These are phyloP conservation scores for Nasua narica DNA, from an alignment of 2,797 vertebrate genomes.

Conservation along the genomic window DNA sequence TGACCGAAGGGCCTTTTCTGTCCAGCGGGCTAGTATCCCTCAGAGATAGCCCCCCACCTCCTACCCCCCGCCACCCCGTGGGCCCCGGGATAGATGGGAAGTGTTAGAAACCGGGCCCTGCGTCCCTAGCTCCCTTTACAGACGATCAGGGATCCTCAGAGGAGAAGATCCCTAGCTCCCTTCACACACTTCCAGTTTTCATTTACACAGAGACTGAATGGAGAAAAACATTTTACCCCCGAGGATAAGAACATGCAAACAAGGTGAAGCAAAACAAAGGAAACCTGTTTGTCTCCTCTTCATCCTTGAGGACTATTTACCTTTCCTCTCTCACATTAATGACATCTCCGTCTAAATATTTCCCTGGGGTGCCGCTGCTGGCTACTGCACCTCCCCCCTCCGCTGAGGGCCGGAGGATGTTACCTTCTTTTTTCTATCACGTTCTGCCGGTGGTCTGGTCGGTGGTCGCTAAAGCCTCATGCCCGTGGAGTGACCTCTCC, in stretches of 20 bases:
- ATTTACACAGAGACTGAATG: not conserved
- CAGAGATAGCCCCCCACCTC: too few relatives aligned
- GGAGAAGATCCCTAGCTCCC: not conserved
- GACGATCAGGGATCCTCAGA: not conserved
- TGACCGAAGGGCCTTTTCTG: not conserved
- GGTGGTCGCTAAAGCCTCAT: not conserved
- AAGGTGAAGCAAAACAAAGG: not conserved
- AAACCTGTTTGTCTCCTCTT: not conserved
- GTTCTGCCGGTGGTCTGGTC: too few relatives aligned
- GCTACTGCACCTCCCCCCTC: not conserved
- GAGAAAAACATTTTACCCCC: not conserved
- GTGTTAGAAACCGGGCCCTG: too few relatives aligned
- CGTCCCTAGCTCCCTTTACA: too few relatives aligned
- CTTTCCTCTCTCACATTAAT: not conserved
- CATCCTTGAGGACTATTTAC: not conserved
- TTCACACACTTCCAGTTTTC: not conserved
- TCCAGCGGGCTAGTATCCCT: not conserved
- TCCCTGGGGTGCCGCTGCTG: not conserved
- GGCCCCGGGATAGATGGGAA: not conserved
- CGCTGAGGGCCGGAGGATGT: fast-evolving
- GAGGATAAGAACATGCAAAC: not conserved
- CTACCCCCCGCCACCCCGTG: too few relatives aligned
- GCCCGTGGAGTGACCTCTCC: not conserved
- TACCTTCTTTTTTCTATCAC: too few relatives aligned
- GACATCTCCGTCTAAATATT: not conserved